Percentiles rank a stretch among this genome's conserved stretches.
Conservation (phyloP, 2,888 invertebrate genomes). For the Margaritifera margaritifera region DNA sequence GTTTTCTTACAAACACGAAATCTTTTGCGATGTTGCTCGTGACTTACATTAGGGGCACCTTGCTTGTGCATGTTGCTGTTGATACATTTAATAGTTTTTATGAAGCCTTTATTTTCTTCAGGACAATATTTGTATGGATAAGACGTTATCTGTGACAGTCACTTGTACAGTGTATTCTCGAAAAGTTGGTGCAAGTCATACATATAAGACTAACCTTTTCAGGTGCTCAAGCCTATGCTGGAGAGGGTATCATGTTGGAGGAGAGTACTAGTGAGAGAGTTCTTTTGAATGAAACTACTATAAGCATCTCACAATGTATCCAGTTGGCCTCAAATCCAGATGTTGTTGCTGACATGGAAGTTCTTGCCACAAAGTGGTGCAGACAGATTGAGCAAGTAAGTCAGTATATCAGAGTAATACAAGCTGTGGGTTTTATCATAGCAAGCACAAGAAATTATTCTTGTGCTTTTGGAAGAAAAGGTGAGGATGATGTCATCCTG, state of each 20-base stretch:
- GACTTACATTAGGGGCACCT: too few relatives aligned
- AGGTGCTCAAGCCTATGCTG: conserved; percentile 64
- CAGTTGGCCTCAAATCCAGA: conserved; percentile 76
- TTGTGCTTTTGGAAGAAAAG: too few relatives aligned
- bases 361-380: conserved; percentile 61
- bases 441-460: too few relatives aligned
- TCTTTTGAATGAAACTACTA: conserved; percentile 46
- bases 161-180: neutral
- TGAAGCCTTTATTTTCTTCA: too few relatives aligned
- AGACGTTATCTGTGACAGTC: too few relatives aligned
- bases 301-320: conserved; percentile 78
- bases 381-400: conserved; percentile 68
- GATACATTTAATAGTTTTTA: too few relatives aligned
- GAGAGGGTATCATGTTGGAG: conserved; percentile 52
- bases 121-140: too few relatives aligned
- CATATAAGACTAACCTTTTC: neutral
- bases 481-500: too few relatives aligned
- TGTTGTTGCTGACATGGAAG: conserved; percentile 75
- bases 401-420: neutral
- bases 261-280: conserved; percentile 51
- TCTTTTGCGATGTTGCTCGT: too few relatives aligned
- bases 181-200: neutral
- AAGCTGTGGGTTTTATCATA: too few relatives aligned
- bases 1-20: too few relatives aligned
- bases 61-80: too few relatives aligned